Base-by-base conservation (phyloP, 2,113 vertebrate species). In the Sebastes schlegelii region DNA sequence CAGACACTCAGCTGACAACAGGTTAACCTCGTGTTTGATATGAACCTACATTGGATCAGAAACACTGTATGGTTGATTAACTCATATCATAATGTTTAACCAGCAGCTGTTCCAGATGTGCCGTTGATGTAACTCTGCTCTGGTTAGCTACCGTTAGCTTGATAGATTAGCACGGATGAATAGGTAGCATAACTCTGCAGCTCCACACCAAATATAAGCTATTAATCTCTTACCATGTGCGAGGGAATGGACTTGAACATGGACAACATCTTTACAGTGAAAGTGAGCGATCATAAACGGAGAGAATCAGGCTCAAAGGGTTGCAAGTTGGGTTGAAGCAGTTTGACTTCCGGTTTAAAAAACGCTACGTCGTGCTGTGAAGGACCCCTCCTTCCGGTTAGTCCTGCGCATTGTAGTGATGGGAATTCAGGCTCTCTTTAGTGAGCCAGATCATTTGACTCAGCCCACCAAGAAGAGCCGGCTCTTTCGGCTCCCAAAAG, bases 161-260 rank as follows among this genome's bases (percentile, higher is more conserved):
- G 2, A 63, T 4, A 43, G 6, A 46, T 58, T 34, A 10, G 52
- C 58, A 62, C 48, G 19, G 10, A 55, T 19, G 16, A 49, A 60
- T 2, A 12, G 12, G 3, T 4, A 43, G 6, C 19, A 19, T 14
- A 11, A 43, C 42, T 1, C 5, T 43, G 10, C 43, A 42, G 10
- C 1, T 72, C 1, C 8, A 4, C 0, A n/a, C 8, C 1, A 5
- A n/a, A 70, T 7, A 2, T 7, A 2, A 66, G 0, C 0, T 1
- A 6, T 6, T 9, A 2, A 40, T 61, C 9, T 8, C 93, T 93
- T 90, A 96, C 95, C 95, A 96, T 96, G 49, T 96, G 95, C 2
- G 95, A 93, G 3, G 95, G 95, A 60, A 96, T 93, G 6, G 93
- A 88, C 34, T 95, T 95, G 71, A 96, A 96, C 55, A 93, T 80